Conservation (phyloP, 2,797 vertebrate species). For the Hypotaenidia okinawae region DNA sequence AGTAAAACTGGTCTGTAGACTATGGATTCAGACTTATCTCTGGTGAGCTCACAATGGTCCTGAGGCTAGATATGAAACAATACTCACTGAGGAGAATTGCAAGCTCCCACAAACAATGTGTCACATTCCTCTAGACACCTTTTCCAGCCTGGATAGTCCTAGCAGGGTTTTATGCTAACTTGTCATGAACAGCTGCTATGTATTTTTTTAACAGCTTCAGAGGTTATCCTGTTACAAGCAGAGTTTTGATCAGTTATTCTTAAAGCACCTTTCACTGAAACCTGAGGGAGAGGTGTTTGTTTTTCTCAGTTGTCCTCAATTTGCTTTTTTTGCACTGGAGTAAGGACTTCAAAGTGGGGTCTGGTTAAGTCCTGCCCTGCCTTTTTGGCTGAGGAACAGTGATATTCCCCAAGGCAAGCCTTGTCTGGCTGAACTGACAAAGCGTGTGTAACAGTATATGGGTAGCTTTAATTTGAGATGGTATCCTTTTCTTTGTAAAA, state of each 20-base stretch:
- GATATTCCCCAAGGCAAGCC: not conserved
- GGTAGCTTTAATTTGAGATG: not conserved
- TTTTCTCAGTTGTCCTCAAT: not conserved
- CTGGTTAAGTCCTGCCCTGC: not conserved
- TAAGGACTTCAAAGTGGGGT: not conserved
- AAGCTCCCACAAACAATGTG: not conserved
- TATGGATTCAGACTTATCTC: not conserved
- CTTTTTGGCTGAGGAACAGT: not conserved
- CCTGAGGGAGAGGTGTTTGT: not conserved
- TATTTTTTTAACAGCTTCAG: not conserved
- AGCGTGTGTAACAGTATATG: not conserved
- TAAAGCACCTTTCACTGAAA: not conserved
- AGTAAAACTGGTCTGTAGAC: slow-evolving; percentile 6
- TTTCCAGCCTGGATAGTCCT: not conserved
- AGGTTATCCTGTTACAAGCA: slow-evolving; percentile 5
- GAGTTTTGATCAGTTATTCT: not conserved
- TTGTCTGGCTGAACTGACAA: not conserved
- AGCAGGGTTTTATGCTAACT: not conserved
- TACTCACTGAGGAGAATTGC: not conserved
- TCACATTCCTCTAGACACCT: not conserved
- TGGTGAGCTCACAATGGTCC: not conserved
- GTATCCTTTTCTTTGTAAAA: not conserved
- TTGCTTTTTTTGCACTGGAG: not conserved
- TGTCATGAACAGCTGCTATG: not conserved
- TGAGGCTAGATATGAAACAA: not conserved